Evolutionary conservation across 1,140 invertebrate species (phyloP), one percentile per base, ranked within the genome.

Genomic region (Sinella curviseta): DNA sequence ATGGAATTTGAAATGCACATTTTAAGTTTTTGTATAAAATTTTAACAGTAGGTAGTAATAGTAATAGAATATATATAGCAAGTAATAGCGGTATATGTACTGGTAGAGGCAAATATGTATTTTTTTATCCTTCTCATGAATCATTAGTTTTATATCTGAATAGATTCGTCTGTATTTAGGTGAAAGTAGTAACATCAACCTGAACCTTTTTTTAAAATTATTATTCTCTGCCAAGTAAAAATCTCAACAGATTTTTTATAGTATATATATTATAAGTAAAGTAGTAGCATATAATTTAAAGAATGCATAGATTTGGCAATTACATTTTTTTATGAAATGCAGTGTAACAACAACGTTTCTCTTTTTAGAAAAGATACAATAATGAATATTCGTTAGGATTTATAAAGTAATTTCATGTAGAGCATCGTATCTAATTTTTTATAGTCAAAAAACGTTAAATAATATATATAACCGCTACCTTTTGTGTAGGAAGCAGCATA

Each of bases 261-360:
- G 39, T 48, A 48, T 48, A 20, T 48, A 20, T 48, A 48, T 8
- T 48, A 20, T 48, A 48, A 12, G 20, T 48, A 48, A 48, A 12
- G 65, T 70, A 33, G 30, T 4, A 70, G 30, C 31, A 65, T n/a
- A n/a, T n/a, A n/a, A n/a, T 70, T 17, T 60, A 17, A 33, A 30
- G 65, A 70, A 70, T 70, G 65, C 65, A 70, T 70, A 70, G 65
- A 3, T 70, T 70, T 70, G 65, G 65, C 65, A 70, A 70, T 30
- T 24, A 70, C 65, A 70, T 30, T 30, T 31, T 30, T 70, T 60
- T 60, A 48, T 8, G n/a, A 60, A 14, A 26, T 60, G 55, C 55
- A n/a, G 55, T 60, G 55, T 60, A 17, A n/a, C n/a, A n/a, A n/a
- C n/a, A n/a, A n/a, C n/a, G n/a, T n/a, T n/a, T n/a, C n/a, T n/a